Percentiles rank a stretch among this genome's conserved stretches.
Conservation (phyloP, 2,888 invertebrate genomes). For the Graphium colonna region DNA sequence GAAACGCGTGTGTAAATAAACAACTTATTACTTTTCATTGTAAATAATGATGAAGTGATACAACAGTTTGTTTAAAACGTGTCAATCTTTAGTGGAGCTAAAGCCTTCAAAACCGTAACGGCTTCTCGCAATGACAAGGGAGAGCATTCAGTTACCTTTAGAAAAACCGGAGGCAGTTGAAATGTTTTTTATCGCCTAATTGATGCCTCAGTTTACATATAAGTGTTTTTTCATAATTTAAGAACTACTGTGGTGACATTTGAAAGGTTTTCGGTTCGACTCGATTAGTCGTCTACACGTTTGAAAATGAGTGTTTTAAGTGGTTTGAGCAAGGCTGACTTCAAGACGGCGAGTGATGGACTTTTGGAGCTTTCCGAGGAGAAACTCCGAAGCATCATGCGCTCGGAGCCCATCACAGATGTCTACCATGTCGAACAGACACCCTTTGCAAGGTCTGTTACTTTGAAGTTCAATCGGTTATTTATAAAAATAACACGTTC, state of each 20-base stretch:
- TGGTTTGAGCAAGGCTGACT: slow-evolving; percentile 78
- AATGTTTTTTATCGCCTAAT: slow-evolving; percentile 77
- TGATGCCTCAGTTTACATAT: slow-evolving; percentile 65
- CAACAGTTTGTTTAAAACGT: slow-evolving; percentile 71
- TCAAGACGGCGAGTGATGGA: slow-evolving; percentile 83
- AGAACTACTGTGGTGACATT: slow-evolving; percentile 76
- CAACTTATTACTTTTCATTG: slow-evolving; percentile 72
- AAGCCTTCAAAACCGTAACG: slow-evolving; percentile 65
- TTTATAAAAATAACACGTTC: slow-evolving; percentile 19
- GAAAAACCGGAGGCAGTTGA: slow-evolving; percentile 76
- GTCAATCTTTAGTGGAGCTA: slow-evolving; percentile 65
- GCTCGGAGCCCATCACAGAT: slow-evolving; percentile 86
- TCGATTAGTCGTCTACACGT: slow-evolving; percentile 71
- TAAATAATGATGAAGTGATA: slow-evolving; percentile 69
- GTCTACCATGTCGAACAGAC: slow-evolving; percentile 90
- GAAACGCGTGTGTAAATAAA: slow-evolving; percentile 78
- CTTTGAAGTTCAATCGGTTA: slow-evolving; percentile 20
- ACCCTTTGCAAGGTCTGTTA: slow-evolving; percentile 89
- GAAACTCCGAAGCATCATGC: slow-evolving; percentile 83
- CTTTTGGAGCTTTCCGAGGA: slow-evolving; percentile 86
- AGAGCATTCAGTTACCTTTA: slow-evolving; percentile 76
- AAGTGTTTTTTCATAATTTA: slow-evolving; percentile 74
- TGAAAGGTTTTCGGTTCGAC: slow-evolving; percentile 55
- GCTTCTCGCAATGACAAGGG: slow-evolving; percentile 79
- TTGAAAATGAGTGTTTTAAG: slow-evolving; percentile 76